Conservation (phyloP, 2,888 invertebrate species). For the Drosophila infuscata region DNA sequence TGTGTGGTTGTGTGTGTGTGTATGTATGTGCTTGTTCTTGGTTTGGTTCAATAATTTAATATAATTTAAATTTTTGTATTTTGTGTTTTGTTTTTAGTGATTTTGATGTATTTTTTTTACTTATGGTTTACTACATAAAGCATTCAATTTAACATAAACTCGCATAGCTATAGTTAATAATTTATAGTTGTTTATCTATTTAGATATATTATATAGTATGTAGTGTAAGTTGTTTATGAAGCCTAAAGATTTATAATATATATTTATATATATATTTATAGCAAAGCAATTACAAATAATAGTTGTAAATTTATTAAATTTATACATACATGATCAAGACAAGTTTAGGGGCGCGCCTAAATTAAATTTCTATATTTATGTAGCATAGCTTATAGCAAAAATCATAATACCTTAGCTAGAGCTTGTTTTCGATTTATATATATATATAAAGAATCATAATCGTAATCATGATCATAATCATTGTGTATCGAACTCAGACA, state of each 20-base stretch:
- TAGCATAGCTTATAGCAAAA: constrained; percentile 75
- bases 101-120: constrained; percentile 31
- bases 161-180: constrained; percentile 52
- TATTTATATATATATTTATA: constrained; percentile 16
- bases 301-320: constrained; percentile 62
- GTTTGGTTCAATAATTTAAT: constrained; percentile 77
- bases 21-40: constrained; percentile 63
- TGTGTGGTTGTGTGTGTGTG: constrained; percentile 22
- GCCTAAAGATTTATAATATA: constrained; percentile 25
- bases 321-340: constrained; percentile 70
- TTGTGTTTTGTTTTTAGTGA: constrained; percentile 31
- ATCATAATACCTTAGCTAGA: constrained; percentile 77
- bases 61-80: constrained; percentile 63
- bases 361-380: constrained; percentile 23
- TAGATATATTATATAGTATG: constrained; percentile 18
- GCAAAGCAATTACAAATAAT: constrained; percentile 68
- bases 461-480: constrained; percentile 28
- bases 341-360: constrained; percentile 51
- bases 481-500: constrained; percentile 47
- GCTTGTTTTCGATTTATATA: constrained; percentile 26
- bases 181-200: constrained; percentile 31
- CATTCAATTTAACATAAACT: constrained; percentile 67
- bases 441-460: constrained; percentile 22
- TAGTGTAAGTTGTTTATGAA: constrained; percentile 29
- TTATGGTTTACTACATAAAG: constrained; percentile 72